Conservation (phyloP, 2,113 vertebrate species). For the Megaceryle torquata region DNA sequence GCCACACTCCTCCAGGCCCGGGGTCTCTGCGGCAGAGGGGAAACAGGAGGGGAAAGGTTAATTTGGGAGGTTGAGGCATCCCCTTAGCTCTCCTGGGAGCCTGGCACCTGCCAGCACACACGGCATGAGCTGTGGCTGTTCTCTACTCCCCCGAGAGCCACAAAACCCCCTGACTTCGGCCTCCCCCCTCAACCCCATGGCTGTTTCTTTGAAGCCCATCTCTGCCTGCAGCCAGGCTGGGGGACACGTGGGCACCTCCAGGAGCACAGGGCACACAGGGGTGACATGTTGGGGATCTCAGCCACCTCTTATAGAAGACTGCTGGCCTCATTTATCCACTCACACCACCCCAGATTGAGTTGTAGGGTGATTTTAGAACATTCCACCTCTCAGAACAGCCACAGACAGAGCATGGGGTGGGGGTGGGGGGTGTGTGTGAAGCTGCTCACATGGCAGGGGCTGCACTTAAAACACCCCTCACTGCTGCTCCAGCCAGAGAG, state of each 20-base stretch:
- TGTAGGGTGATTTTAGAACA: neutral
- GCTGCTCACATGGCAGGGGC: neutral
- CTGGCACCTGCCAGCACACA: neutral
- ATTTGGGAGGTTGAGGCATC: accelerated
- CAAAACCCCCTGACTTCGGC: neutral
- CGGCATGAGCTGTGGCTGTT: neutral
- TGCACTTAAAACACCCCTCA: neutral
- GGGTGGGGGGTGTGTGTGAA: neutral
- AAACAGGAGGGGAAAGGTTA: neutral
- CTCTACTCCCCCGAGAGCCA: neutral
- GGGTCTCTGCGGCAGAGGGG: conserved; percentile 64
- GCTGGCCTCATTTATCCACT: neutral
- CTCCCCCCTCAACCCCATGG: neutral
- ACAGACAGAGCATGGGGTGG: neutral
- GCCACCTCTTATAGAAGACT: neutral
- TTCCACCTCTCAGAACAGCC: neutral
- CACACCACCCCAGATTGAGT: neutral
- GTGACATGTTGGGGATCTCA: neutral
- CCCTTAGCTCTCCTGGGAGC: neutral
- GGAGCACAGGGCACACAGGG: neutral
- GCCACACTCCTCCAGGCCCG: conserved; percentile 76
- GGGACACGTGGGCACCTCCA: accelerated
- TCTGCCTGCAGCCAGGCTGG: neutral
- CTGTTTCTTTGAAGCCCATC: neutral
- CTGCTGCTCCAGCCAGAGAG: neutral